phyloP scores from a whole-genome alignment of 2,888 invertebrate genomes.

The Trissolcus brochymenae region DNA sequence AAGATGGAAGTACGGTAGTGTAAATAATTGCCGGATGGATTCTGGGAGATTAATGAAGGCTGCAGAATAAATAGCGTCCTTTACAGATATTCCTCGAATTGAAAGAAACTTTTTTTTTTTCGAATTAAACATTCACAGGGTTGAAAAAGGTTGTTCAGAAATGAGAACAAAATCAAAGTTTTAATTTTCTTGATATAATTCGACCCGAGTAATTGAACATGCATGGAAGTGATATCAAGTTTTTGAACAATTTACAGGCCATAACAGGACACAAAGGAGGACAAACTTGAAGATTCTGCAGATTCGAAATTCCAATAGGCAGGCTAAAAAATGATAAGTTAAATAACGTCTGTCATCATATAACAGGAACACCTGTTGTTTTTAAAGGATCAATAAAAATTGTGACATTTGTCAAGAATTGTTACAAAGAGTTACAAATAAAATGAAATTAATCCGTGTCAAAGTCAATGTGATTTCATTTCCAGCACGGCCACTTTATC shows the following conservation, averaged over 20 bases:
- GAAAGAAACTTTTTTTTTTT: slow-evolving; percentile 1
- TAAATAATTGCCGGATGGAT: slow-evolving; percentile 33
- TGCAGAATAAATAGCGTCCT: slow-evolving; percentile 11
- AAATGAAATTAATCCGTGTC: slow-evolving; percentile 24
- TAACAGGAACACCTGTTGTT: slow-evolving; percentile 51
- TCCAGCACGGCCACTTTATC: too few relatives aligned
- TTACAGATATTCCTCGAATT: background rate
- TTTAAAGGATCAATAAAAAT: slow-evolving; percentile 28
- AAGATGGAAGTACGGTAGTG: slow-evolving; percentile 24
- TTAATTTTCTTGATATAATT: too few relatives aligned
- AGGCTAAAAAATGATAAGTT: slow-evolving; percentile 44
- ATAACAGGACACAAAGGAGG: slow-evolving; percentile 20
- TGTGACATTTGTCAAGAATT: slow-evolving; percentile 27
- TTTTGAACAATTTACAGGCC: too few relatives aligned
- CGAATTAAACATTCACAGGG: background rate
- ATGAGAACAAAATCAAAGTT: too few relatives aligned
- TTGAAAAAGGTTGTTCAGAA: too few relatives aligned
- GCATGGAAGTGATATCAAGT: too few relatives aligned
- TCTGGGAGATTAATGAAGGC: slow-evolving; percentile 23
- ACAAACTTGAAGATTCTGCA: slow-evolving; percentile 23
- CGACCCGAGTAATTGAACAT: too few relatives aligned
- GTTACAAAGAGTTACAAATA: slow-evolving; percentile 31
- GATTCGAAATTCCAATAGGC: slow-evolving; percentile 44
- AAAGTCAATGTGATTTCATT: slow-evolving; percentile 38
- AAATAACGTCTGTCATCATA: slow-evolving; percentile 18